phyloP scores from a whole-genome alignment of 2,888 invertebrate species.

The Selenia dentaria region DNA sequence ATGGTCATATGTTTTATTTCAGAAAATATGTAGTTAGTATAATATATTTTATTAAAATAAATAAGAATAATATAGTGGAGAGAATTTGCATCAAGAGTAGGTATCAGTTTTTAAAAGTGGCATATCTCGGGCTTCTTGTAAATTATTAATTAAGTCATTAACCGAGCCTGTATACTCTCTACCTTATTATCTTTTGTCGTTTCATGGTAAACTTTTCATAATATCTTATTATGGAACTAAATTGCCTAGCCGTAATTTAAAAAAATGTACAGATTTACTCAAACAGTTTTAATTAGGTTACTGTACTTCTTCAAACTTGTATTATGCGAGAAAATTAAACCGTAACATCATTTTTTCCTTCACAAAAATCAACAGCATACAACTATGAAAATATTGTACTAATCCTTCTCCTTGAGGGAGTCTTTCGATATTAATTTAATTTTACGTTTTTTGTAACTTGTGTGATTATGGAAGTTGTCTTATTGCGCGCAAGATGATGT shows the following conservation, averaged over 20 bases:
- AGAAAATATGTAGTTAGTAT: no score
- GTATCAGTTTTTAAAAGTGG: no score
- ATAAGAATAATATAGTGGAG: no score
- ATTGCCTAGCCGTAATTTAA: constrained; percentile 61
- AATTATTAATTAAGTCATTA: constrained; percentile 65
- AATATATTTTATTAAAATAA: no score
- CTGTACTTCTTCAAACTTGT: constrained; percentile 70
- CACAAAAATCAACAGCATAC: constrained; percentile 26
- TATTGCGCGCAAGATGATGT: constrained; percentile 63
- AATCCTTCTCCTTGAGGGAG: constrained; percentile 9
- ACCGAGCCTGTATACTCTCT: constrained; percentile 48
- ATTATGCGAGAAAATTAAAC: constrained; percentile 57
- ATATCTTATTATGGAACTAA: constrained; percentile 77
- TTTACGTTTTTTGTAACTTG: constrained; percentile 16
- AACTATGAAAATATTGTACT: constrained; percentile 21
- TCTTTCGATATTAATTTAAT: neutral
- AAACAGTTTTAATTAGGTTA: constrained; percentile 81
- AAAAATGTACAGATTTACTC: constrained; percentile 59
- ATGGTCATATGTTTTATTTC: no score
- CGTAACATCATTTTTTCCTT: constrained; percentile 39
- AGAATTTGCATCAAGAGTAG: no score
- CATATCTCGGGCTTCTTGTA: constrained; percentile 54
- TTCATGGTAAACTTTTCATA: constrained; percentile 69
- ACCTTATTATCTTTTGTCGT: constrained; percentile 65
- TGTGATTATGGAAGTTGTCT: constrained; percentile 48